Conservation (phyloP, 2,113 vertebrate species). For the Alectura lathami region DNA sequence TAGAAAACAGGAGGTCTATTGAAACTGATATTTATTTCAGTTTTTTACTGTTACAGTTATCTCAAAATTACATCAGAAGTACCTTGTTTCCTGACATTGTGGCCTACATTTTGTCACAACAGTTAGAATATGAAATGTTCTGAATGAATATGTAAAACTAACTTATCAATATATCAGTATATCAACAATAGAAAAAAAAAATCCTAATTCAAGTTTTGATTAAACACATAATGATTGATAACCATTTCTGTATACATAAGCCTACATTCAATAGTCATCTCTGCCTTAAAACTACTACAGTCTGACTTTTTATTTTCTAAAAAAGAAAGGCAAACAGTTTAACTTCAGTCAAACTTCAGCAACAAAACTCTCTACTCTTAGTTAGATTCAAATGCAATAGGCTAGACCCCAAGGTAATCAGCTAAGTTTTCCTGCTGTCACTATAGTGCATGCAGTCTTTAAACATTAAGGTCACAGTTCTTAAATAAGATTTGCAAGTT, state of each 20-base stretch:
- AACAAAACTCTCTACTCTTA: background rate
- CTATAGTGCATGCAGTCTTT: background rate
- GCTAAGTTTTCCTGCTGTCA: background rate
- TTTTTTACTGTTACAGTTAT: background rate
- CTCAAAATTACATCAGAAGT: background rate
- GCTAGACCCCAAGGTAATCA: background rate
- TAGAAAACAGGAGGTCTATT: background rate
- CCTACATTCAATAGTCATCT: background rate
- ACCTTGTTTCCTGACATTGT: background rate
- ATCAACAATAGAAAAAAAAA: background rate
- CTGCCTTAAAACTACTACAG: background rate
- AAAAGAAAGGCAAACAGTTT: background rate
- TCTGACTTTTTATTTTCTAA: background rate
- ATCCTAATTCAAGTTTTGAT: background rate
- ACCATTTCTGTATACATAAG: background rate
- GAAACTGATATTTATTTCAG: background rate
- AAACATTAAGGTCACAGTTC: background rate
- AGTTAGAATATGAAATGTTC: background rate
- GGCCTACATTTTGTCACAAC: background rate
- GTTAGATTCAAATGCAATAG: background rate
- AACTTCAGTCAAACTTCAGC: background rate
- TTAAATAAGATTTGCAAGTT: conserved; percentile 46
- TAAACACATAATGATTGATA: background rate
- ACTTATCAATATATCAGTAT: background rate
- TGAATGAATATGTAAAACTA: background rate